Conservation (phyloP, 2,888 invertebrate species). For the Shargacucullia verbasci region DNA sequence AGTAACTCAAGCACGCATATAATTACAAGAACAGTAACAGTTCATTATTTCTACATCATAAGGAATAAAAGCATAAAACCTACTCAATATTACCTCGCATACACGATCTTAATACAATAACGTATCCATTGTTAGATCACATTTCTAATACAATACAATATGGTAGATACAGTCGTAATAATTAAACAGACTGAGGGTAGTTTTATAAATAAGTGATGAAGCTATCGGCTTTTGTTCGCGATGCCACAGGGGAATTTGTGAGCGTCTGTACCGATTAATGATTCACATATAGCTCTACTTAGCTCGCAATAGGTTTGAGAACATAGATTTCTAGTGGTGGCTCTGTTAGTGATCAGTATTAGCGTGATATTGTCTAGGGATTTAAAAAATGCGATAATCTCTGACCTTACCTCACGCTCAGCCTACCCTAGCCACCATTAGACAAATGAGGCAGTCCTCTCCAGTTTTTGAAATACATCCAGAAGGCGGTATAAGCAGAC, state of each 20-base stretch:
- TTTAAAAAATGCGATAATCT: no score
- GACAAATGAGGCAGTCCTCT: no score
- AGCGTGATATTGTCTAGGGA: not conserved
- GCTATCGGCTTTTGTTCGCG: slow-evolving; percentile 36
- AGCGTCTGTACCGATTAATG: slow-evolving; percentile 34
- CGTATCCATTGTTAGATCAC: slow-evolving; percentile 42
- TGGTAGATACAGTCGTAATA: slow-evolving; percentile 29
- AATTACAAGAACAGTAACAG: no score
- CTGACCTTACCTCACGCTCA: no score
- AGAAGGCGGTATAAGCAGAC: slow-evolving; percentile 20
- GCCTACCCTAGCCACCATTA: no score
- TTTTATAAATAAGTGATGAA: slow-evolving; percentile 47
- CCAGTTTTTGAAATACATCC: no score
- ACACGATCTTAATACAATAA: slow-evolving; percentile 27
- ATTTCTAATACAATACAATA: slow-evolving; percentile 14
- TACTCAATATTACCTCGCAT: slow-evolving; percentile 12
- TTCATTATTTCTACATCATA: not conserved
- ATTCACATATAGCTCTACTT: slow-evolving; percentile 23
- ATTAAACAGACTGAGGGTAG: slow-evolving; percentile 39
- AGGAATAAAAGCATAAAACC: slow-evolving; percentile 7
- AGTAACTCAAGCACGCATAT: no score
- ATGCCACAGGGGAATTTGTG: slow-evolving; percentile 37
- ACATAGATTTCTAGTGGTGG: not conserved
- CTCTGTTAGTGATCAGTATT: not conserved
- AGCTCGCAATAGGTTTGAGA: not conserved